Base-by-base conservation (phyloP, 2,113 vertebrate genomes). In the Oostethus manadensis region DNA sequence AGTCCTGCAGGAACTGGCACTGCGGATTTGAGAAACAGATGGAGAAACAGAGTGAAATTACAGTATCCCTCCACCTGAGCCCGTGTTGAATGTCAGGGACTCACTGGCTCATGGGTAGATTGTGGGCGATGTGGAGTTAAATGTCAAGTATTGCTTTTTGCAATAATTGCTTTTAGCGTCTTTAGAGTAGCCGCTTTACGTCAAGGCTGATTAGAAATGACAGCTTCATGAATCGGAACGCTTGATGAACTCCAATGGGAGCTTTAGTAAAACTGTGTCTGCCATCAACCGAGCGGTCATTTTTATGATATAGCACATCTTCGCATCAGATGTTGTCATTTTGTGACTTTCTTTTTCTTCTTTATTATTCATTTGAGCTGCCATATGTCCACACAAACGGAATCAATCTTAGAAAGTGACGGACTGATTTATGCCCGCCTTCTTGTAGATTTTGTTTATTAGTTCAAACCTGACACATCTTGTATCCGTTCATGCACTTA, bases 141-240 rank as follows among this genome's bases (percentile, higher is more conserved):
- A 89, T 89, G 86, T 88, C 86, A 88, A 87, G 82, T 85, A 80
- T 86, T 69, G 80, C 71, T 81, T 88, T 88, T 88, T 78, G 79
- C 53, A 79, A 80, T 82, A 86, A 89, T 90, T 86, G 82, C 82
- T 79, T 76, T 74, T 74, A 65, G 64, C 81, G 80, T 83, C 74
- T 84, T 79, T 81, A 66, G 78, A 81, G 77, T 68, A 74, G 45
- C 46, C 51, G 58, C 56, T 68, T 73, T 73, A 65, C 58, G 46
- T 73, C 62, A 40, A 26, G n/a, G 62, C 64, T 76, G 82, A 86
- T 87, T 79, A 71, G 66, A 80, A 66, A 70, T 60, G 66, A 61
- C 54, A 75, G 56, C 64, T 69, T 68, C 64, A 58, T 78, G 71
- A 76, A 73, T 74, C 51, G 71, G 66, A 72, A 68, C 73, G 72